Base-by-base conservation (phyloP, 2,888 invertebrate genomes). In the Drosophila nr. fundita region DNA sequence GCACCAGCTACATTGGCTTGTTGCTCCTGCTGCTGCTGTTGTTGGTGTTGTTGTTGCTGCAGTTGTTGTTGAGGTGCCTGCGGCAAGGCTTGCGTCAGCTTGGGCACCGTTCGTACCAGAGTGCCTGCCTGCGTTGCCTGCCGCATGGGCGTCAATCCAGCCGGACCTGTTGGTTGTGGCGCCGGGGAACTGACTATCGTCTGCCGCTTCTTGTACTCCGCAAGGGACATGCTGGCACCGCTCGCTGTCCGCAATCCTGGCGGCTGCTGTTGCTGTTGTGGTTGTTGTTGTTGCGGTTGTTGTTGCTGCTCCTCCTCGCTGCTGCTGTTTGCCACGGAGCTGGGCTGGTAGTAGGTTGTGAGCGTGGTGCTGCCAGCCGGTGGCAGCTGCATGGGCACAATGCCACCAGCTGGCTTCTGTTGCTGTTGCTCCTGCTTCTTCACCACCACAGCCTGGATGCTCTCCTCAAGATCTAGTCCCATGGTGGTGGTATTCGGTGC, bases 361-460 rank as follows among this genome's bases (percentile, higher is more conserved):
- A 91, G 71, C 1, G 93, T 91, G 11, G 92, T 91, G 2, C 76
- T 80, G 21, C 83, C 81, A 1, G 62, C 64, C 1, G 75, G 60
- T 2, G 76, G 59, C 61, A 73, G 36, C 29, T 64, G 77, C 45
- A 66, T 76, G 18, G 82, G 58, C 4, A 67, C 50, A 34, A 42
- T 30, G 13, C 40, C 29, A 1, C 55, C 2, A 10, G 48, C n/a
- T 2, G 78, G 66, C 30, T 79, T 78, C 11, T 73, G 77, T 2
- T 82, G 81, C 54, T 92, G 92, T 34, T 78, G 82, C 53, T 92
- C 92, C 34, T 92, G 90, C 64, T 92, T 92, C 49, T 92, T 92
- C 0, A 93, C 90, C 29, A 92, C 91, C 0, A 91, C 92, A 0
- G 93, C 92, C 73, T 92, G 92, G 38, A 93, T 93, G 60, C 92